Evolutionary conservation across 35 echinoderm and acorn worm genomes (phyloP), one percentile per base, ranked within the genome.

Genomic region (Eucidaris tribuloides): DNA sequence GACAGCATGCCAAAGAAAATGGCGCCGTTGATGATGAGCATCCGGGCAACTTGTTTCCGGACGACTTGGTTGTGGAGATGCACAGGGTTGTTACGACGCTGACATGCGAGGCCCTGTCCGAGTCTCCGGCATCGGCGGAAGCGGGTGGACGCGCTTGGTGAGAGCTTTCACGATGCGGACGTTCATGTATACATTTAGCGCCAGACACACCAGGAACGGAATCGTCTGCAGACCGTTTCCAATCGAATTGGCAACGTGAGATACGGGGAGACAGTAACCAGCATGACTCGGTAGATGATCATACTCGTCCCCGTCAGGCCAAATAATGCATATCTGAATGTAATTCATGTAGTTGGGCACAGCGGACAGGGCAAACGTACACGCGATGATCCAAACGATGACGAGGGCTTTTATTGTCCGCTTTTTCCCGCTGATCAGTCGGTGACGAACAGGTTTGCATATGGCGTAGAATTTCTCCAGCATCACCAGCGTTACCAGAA

Each of bases 11-110:
- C 38, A 33, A 92, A 87, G 56, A 86, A 92, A 2, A 87, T 66
- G 17, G 71, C 80, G 15, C 79, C 85, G 31, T 86, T 92, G 45
- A 87, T 86, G 56, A 92, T 77, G 28, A 92, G 90, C 84, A 92
- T 87, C 13, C 78, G 83, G 6, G 78, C 90, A 37, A 86, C 77
- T 36, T 92, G 90, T 42, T 86, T 92, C 35, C 80, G 46, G 61
- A 81, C 59, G 23, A 43, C 70, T 20, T 74, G 54, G 48, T 65
- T 84, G 46, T 54, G 43, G 25, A 23, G 55, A 20, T 80, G 62
- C 18, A 91, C 65, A 27, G 61, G n/a, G 3, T 52, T 56, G 23
- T 72, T 55, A 2, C 76, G 35, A 36, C 65, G 41, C 17, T 54
- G 48, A 42, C 43, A 41, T 25, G 46, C 70, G 22, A 50, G 44